Conservation (phyloP, 2,797 vertebrate species). For the Tympanoctomys barrerae region DNA sequence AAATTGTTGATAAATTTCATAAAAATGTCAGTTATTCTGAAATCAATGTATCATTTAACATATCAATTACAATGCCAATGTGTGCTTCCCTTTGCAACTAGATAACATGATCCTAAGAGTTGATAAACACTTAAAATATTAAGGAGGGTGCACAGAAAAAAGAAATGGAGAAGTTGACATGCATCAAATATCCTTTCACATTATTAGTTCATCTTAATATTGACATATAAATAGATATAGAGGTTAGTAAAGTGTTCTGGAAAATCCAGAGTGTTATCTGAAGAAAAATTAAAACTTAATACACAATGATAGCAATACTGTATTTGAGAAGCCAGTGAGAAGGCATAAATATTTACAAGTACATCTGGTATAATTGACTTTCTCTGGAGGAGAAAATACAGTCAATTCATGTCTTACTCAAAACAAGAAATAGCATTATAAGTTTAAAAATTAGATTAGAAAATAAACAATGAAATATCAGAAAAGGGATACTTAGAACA, state of each 20-base stretch:
- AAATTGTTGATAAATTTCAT: not conserved
- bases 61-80: not conserved
- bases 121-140: not conserved
- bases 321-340: not conserved
- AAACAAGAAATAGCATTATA: not conserved
- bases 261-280: not conserved
- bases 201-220: not conserved
- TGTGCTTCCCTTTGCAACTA: not conserved
- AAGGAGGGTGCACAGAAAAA: not conserved
- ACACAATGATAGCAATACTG: not conserved
- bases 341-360: constrained; percentile 2
- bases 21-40: not conserved
- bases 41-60: not conserved
- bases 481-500: not conserved
- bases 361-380: not conserved
- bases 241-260: not conserved
- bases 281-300: not conserved
- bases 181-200: not conserved
- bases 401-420: not conserved
- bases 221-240: not conserved
- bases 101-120: not conserved
- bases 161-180: not conserved
- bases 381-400: not conserved
- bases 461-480: not conserved
- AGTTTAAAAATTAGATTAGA: not conserved